Base-by-base conservation (phyloP, 2,113 vertebrate species). In the Rhipidura dahli region DNA sequence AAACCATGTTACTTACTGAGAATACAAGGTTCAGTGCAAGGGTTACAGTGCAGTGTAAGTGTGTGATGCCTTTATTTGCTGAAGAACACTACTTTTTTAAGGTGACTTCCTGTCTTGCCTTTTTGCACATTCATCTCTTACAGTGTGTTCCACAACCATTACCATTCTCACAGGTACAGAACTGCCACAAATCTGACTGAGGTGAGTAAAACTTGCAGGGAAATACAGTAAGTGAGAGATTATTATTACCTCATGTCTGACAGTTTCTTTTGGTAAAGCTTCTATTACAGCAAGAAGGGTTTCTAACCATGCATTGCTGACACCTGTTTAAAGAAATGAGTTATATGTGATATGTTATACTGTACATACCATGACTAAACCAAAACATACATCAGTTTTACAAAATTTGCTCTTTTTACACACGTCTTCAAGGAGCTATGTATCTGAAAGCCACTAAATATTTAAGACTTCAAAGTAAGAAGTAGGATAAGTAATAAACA, bases 261-360 rank as follows among this genome's bases (percentile, higher is more conserved):
- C 97, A 64, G 98, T 99, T 94, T 99, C 99, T 97, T 99, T 99
- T 80, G 99, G 99, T 92, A 99, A 97, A 88, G 98, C 97, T 84
- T 99, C 98, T 96, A 99, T 98, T 87, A 99, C 98, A 68, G 98
- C 98, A 94, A 99, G 98, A 93, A 99, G 98, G 27, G 99, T 99
- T 95, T 99, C 99, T 93, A 99, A 95, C 99, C 99, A 99, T 33
- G 99, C 98, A 19, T 98, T 99, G 97, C 99, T 99, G 93, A 99
- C 98, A 94, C 98, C 99, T 99, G 97, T 91, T 59, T 89, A 54
- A 91, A 96, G 39, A 97, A 79, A 97, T 7, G 26, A n/a, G n/a
- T 71, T 75, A 39, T 28, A 64, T 1, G 3, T 78, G 40, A 33
- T 63, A 33, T 4, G 10, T 76, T 60, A 80, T 13, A 3, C 28